A percentile compares a stretch with the other conserved stretches of the same genome.
Evolutionary conservation across 2,888 invertebrate species (phyloP).

Genomic region (Tetragnatha montana): DNA sequence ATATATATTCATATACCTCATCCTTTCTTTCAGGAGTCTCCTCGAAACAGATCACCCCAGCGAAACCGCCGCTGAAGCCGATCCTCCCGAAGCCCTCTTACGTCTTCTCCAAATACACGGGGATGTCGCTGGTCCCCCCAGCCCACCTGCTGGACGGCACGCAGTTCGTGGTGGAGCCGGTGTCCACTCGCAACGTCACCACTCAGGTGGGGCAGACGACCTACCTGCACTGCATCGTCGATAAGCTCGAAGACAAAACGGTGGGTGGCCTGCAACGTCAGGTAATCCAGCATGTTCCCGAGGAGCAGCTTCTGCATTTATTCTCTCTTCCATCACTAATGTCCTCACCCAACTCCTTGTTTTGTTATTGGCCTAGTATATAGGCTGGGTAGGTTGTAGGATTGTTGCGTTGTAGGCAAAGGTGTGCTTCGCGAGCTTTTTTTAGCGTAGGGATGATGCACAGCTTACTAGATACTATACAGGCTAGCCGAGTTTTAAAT

Average conservation of each 20-base stretch:
- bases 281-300: conserved; percentile 67
- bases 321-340: conserved; percentile 26
- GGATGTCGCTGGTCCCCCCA: conserved; percentile 51
- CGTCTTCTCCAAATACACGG: conserved; percentile 48
- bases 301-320: conserved; percentile 32
- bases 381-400: background rate
- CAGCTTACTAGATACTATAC: too few relatives aligned
- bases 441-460: too few relatives aligned
- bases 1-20: too few relatives aligned
- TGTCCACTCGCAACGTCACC: conserved; percentile 70
- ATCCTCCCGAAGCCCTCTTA: conserved; percentile 50
- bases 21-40: conserved; percentile 46
- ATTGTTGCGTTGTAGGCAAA: too few relatives aligned
- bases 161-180: conserved; percentile 64
- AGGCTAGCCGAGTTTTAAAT: too few relatives aligned
- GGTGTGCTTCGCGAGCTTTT: too few relatives aligned
- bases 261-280: conserved; percentile 72
- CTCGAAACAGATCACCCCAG: conserved; percentile 38
- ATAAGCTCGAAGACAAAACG: conserved; percentile 73
- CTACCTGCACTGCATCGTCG: conserved; percentile 72
- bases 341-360: background rate
- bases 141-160: conserved; percentile 53
- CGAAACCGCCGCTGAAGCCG: conserved; percentile 34
- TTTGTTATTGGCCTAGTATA: background rate
- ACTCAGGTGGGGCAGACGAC: conserved; percentile 72